phyloP scores from a whole-genome alignment of 2,888 invertebrate species.

The Trichopoda pennipes region DNA sequence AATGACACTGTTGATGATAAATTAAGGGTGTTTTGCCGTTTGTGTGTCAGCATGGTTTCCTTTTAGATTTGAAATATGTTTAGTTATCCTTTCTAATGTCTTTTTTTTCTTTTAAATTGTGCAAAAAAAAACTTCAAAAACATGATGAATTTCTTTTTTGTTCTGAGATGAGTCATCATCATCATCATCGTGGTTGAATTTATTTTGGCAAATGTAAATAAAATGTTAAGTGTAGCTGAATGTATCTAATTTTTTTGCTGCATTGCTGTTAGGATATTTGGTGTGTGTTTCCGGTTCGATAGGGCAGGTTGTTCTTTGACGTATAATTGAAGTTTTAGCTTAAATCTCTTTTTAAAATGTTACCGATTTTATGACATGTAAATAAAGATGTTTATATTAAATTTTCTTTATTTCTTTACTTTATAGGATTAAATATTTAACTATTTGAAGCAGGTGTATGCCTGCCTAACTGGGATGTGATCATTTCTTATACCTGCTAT shows the following conservation, averaged over 20 bases:
- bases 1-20: slow-evolving; percentile 51
- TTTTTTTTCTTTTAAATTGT: background rate
- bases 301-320: background rate
- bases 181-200: slow-evolving; percentile 37
- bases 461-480: too few relatives aligned
- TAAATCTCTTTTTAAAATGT: background rate
- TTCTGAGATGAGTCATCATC: slow-evolving; percentile 54
- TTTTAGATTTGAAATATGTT: background rate
- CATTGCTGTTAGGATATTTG: background rate
- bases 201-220: background rate
- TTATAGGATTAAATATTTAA: background rate
- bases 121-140: slow-evolving; percentile 1
- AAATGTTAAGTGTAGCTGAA: background rate
- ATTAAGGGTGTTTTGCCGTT: slow-evolving; percentile 45
- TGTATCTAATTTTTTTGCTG: background rate
- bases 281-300: background rate
- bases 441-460: background rate
- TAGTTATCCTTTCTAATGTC: background rate
- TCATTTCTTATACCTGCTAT: too few relatives aligned
- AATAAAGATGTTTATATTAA: background rate
- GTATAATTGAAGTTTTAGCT: background rate
- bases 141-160: slow-evolving; percentile 4
- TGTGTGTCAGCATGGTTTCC: slow-evolving; percentile 1
- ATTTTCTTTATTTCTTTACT: background rate
- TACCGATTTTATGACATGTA: background rate